phyloP scores from a whole-genome alignment of 2,113 vertebrate genomes.

The Erythrolamprus reginae region DNA sequence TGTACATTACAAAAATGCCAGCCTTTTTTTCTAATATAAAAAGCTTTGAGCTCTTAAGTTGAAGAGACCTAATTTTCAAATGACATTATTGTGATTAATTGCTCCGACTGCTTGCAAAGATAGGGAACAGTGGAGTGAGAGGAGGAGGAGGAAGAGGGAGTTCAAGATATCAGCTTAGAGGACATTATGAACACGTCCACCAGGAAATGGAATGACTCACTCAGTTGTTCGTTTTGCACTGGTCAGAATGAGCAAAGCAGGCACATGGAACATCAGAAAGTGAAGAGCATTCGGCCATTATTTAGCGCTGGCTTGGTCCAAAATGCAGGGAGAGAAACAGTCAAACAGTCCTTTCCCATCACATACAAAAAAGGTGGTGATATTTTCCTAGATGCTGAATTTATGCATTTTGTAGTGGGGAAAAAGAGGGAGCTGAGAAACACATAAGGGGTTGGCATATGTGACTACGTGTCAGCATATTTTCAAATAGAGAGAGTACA shows the following conservation, averaged over 20 bases:
- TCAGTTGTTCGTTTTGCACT: background rate
- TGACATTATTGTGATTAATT: constrained; percentile 25
- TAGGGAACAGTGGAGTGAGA: background rate
- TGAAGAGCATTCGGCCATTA: background rate
- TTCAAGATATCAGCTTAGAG: background rate
- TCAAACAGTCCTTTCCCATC: background rate
- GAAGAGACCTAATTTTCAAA: constrained; percentile 6
- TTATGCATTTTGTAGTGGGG: background rate
- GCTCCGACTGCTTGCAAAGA: constrained; percentile 3
- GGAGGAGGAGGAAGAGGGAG: background rate
- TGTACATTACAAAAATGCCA: background rate
- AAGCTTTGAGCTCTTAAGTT: background rate
- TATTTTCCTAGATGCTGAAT: background rate
- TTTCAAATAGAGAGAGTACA: background rate
- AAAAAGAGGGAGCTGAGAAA: background rate
- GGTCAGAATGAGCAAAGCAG: background rate
- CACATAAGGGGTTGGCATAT: background rate
- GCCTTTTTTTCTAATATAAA: background rate
- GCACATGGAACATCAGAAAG: background rate
- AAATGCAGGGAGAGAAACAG: background rate
- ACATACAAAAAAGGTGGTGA: background rate
- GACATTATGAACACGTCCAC: constrained; percentile 19
- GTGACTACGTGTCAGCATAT: background rate
- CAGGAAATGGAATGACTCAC: constrained; percentile 27
- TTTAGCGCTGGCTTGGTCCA: background rate